Evolutionary conservation across 2,113 vertebrate species (phyloP).

Genomic region (Petrocephalus zakoni): DNA sequence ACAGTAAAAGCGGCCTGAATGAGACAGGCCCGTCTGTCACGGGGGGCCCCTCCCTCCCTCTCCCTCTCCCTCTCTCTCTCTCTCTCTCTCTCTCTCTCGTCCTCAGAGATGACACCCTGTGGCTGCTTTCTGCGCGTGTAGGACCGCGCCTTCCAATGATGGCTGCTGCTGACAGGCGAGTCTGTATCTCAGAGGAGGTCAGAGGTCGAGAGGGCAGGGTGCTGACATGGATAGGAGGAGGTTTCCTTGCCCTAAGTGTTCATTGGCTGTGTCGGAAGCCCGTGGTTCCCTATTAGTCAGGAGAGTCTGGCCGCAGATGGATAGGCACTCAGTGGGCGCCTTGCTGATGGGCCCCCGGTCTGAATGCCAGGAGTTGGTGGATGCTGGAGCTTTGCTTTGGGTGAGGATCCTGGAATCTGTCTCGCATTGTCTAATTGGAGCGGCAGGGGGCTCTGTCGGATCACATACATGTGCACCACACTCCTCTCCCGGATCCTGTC

Average conservation of each 20-base stretch:
- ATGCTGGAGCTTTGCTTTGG: not conserved
- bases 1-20: constrained; percentile 69
- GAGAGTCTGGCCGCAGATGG: not conserved
- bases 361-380: not conserved
- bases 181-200: too few relatives aligned
- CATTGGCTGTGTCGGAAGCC: not conserved
- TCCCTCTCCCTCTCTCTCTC: not conserved
- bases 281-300: not conserved
- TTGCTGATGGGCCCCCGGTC: not conserved
- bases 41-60: not conserved
- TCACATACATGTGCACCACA: not conserved
- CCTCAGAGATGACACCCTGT: not conserved
- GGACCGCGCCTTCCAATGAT: not conserved
- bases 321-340: not conserved
- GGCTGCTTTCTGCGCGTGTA: not conserved
- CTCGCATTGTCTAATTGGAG: not conserved
- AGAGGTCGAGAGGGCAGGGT: not conserved
- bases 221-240: not conserved
- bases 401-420: not conserved
- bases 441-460: not conserved
- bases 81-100: too few relatives aligned
- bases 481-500: not conserved
- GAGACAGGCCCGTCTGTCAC: constrained; percentile 41
- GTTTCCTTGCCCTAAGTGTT: not conserved
- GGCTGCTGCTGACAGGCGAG: not conserved